phyloP scores from a whole-genome alignment of 2,888 invertebrate species.

The Chydorus sphaericus region DNA sequence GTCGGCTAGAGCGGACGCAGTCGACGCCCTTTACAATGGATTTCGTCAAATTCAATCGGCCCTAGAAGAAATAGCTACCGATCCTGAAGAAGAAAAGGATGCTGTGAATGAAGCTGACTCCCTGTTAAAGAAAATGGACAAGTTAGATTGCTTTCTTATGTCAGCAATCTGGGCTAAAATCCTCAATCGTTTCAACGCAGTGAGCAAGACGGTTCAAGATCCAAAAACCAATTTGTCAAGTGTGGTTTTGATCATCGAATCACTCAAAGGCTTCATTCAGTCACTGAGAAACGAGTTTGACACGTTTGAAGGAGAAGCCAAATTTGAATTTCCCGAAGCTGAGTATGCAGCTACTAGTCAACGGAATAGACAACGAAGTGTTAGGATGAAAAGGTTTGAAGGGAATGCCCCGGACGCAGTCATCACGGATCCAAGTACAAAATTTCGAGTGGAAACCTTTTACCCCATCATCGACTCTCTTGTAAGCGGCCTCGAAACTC shows the following conservation, averaged over 20 bases:
- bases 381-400: background rate
- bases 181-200: background rate
- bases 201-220: slow-evolving; percentile 1
- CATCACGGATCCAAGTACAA: background rate
- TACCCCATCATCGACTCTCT: background rate
- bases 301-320: background rate
- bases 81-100: background rate
- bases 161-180: slow-evolving; percentile 1
- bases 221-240: background rate
- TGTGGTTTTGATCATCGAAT: background rate
- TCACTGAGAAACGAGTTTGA: background rate
- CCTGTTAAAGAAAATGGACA: slow-evolving; percentile 2
- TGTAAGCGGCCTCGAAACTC: background rate
- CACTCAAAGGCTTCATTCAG: background rate
- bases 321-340: background rate
- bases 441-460: background rate
- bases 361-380: background rate
- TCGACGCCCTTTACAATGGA: background rate
- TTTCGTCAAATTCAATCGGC: background rate
- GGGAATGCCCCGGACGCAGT: background rate
- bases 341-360: background rate
- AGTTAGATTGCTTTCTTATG: background rate
- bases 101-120: background rate
- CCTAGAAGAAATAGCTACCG: background rate
- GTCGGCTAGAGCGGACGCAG: background rate